Percentiles rank a stretch among this genome's conserved stretches.
phyloP scores from a whole-genome alignment of 2,113 vertebrate genomes.

The Heteronetta atricapilla region DNA sequence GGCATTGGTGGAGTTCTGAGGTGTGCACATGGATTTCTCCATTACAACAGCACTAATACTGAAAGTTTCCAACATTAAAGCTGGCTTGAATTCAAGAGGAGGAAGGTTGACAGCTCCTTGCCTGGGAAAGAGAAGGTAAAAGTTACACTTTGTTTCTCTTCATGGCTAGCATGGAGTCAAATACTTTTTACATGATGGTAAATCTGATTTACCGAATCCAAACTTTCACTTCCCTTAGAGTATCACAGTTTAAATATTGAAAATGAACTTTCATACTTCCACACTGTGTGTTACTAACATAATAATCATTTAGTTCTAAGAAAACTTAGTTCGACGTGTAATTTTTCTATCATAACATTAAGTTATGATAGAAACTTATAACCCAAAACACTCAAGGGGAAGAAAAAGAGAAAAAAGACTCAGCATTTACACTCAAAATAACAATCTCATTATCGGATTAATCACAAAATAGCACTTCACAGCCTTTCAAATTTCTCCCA shows the following conservation, averaged over 20 bases:
- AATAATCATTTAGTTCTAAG: not conserved
- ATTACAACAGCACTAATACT: constrained; percentile 94
- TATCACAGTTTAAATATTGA: not conserved
- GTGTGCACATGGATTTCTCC: constrained; percentile 90
- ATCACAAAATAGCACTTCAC: not conserved
- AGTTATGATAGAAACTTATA: not conserved
- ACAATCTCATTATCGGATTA: not conserved
- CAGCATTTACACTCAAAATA: not conserved
- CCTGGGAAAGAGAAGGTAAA: constrained; percentile 68
- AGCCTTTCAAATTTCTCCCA: not conserved
- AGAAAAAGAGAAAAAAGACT: not conserved
- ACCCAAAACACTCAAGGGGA: not conserved
- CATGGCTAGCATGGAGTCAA: not conserved
- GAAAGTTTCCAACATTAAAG: constrained; percentile 96
- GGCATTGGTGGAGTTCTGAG: constrained; percentile 84
- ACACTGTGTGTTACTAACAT: not conserved
- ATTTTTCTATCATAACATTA: not conserved
- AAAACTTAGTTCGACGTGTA: not conserved
- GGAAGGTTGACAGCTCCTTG: constrained; percentile 91
- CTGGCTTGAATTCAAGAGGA: constrained; percentile 94
- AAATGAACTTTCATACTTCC: not conserved
- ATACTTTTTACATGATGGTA: not conserved
- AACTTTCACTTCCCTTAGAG: not conserved
- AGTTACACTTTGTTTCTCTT: not conserved
- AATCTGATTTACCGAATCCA: not conserved